Percentiles rank a stretch among this genome's conserved stretches.
phyloP scores from a whole-genome alignment of 2,797 vertebrate genomes.

The Sciurus vulgaris region DNA sequence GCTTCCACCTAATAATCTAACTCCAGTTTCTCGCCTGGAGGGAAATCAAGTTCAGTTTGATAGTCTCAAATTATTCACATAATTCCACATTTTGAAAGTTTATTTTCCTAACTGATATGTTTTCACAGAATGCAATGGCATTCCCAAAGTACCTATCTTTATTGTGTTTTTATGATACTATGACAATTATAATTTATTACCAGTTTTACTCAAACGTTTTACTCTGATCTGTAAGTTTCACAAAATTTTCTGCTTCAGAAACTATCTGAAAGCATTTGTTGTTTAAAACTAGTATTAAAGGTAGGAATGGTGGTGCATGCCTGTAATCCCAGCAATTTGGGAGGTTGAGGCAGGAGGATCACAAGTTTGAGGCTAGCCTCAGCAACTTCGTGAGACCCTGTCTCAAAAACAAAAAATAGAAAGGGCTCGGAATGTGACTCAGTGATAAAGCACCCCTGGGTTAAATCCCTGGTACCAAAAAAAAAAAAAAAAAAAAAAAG shows the following conservation, averaged over 20 bases:
- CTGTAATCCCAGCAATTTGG: too few relatives aligned
- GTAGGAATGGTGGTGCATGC: neutral
- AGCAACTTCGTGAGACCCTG: too few relatives aligned
- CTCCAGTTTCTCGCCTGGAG: neutral
- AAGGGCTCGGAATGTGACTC: too few relatives aligned
- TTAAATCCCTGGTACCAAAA: too few relatives aligned
- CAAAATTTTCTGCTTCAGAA: slow-evolving; percentile 20
- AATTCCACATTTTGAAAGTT: neutral
- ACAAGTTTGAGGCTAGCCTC: too few relatives aligned
- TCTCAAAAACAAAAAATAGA: too few relatives aligned
- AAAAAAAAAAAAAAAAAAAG: too few relatives aligned
- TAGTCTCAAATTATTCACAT: neutral
- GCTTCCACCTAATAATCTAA: neutral
- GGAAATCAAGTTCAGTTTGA: neutral
- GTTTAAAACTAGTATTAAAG: neutral
- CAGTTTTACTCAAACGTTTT: neutral
- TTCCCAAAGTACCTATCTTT: neutral
- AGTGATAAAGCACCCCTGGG: too few relatives aligned
- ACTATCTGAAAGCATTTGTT: neutral
- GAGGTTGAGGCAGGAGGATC: too few relatives aligned
- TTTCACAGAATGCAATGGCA: neutral
- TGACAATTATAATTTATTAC: neutral
- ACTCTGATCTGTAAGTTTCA: neutral
- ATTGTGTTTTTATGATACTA: neutral
- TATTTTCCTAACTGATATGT: neutral